phyloP scores from a whole-genome alignment of 1,140 invertebrate genomes.

The Chlorops oryzae region DNA sequence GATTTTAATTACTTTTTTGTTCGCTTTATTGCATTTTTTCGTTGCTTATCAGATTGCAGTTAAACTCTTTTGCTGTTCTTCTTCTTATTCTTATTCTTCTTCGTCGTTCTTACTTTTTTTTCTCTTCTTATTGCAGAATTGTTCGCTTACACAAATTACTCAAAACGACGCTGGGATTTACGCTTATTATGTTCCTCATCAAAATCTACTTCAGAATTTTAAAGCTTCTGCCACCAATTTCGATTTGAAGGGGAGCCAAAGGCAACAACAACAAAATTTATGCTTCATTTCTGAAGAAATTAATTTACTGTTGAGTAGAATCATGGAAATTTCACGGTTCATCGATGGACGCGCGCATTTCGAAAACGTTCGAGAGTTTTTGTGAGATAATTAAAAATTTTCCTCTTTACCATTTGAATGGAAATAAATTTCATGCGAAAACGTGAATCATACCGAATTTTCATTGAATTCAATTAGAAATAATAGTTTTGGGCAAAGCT shows the following conservation, averaged over 20 bases:
- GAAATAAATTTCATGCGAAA: too few relatives aligned
- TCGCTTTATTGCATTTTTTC: slow-evolving; percentile 17
- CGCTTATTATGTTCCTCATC: slow-evolving; percentile 45
- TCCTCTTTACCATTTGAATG: too few relatives aligned
- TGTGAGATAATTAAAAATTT: too few relatives aligned
- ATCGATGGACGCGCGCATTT: too few relatives aligned
- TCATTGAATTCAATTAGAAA: too few relatives aligned
- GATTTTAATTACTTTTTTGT: slow-evolving; percentile 45
- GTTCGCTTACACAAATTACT: slow-evolving; percentile 37
- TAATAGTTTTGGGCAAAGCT: too few relatives aligned
- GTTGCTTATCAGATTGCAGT: too few relatives aligned
- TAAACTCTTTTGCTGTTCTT: too few relatives aligned
- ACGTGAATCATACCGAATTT: too few relatives aligned
- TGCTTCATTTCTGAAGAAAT: not conserved
- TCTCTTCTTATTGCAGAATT: slow-evolving; percentile 22
- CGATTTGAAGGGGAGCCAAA: not conserved
- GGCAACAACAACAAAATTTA: too few relatives aligned
- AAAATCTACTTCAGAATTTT: slow-evolving; percentile 41
- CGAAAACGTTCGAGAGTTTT: too few relatives aligned
- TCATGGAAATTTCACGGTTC: too few relatives aligned
- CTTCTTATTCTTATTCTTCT: not conserved
- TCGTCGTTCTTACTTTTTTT: not conserved
- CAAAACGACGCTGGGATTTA: slow-evolving; percentile 43
- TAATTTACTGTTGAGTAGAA: slow-evolving; percentile 2
- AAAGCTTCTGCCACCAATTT: slow-evolving; percentile 37